Percentiles rank a stretch among this genome's conserved stretches.
Conservation (phyloP, 1,140 invertebrate genomes). For the Drosophila murphyi region DNA sequence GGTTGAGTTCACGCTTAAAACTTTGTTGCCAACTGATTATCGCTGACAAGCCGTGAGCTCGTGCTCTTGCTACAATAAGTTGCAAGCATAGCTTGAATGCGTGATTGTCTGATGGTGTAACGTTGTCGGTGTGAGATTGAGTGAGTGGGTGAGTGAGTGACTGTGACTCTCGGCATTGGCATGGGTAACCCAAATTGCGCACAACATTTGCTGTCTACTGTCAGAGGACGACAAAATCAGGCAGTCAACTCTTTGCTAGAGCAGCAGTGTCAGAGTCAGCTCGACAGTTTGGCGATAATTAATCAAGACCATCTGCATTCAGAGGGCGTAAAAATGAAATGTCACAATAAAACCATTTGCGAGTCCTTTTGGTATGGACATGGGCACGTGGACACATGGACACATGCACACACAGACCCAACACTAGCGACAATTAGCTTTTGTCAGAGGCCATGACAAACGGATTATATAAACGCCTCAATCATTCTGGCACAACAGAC, state of each 20-base stretch:
- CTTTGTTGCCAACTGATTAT: conserved; percentile 67
- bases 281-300: conserved; percentile 59
- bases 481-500: conserved; percentile 54
- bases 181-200: conserved; percentile 19
- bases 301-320: conserved; percentile 70
- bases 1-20: conserved; percentile 60
- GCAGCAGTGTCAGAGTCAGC: conserved; percentile 33
- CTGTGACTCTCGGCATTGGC: conserved; percentile 1
- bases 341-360: conserved; percentile 72
- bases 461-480: conserved; percentile 68
- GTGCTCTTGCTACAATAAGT: conserved; percentile 38
- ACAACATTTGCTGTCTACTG: conserved; percentile 42
- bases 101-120: neutral
- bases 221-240: conserved; percentile 48
- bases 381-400: conserved; percentile 3
- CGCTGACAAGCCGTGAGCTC: conserved; percentile 51
- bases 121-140: neutral
- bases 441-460: conserved; percentile 64
- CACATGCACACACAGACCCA: conserved; percentile 4
- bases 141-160: neutral
- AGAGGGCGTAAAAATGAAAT: conserved; percentile 69
- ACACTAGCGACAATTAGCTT: conserved; percentile 63
- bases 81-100: conserved; percentile 38
- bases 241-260: conserved; percentile 47
- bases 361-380: conserved; percentile 38